Base-by-base conservation (phyloP, 2,888 invertebrate genomes). In the Agelastica alni region DNA sequence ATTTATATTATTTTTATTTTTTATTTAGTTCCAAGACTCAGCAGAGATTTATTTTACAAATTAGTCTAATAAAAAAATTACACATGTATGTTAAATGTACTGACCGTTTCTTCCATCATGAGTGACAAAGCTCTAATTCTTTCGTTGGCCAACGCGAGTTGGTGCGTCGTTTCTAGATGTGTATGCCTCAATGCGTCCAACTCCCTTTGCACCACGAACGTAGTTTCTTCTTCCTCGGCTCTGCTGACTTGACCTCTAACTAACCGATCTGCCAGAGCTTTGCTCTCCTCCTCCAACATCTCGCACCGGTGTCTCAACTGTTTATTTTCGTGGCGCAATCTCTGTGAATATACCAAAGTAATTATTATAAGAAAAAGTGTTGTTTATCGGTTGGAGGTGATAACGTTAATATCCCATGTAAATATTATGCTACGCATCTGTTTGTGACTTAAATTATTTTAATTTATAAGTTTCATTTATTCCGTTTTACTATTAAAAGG, bases 291-390 rank as follows among this genome's bases (percentile, higher is more conserved):
- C 77, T 99, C 99, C 48, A 99, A 79, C 61, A 96, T 86, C 71
- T 97, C 97, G 62, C 96, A 96, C 53, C 96, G 83, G 72, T 98
- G 96, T 60, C 95, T 86, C n/a, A 99, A 81, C 48, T 98, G 83
- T 61, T 95, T 88, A 75, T 99, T 99, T 79, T 99, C 99, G 61
- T 96, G 94, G 58, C 97, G 82, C 51, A 95, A 80, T 60, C 88
- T 81, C 78, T 87, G 77, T n/a, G 72, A 63, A 44, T 14, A 18
- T 17, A 17, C 49, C 7, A 49, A 10, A 4, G 18, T 36, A 51
- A 41, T 30, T 16, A 44, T n/a, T n/a, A n/a, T n/a, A n/a, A n/a
- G n/a, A n/a, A n/a, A n/a, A n/a, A n/a, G n/a, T n/a, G n/a, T n/a
- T n/a, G n/a, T n/a, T n/a, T n/a, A n/a, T n/a, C n/a, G n/a, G n/a